These are phyloP conservation scores for Dryobates pubescens DNA, from an alignment of 2,797 vertebrate genomes.

Conservation along the genomic window DNA sequence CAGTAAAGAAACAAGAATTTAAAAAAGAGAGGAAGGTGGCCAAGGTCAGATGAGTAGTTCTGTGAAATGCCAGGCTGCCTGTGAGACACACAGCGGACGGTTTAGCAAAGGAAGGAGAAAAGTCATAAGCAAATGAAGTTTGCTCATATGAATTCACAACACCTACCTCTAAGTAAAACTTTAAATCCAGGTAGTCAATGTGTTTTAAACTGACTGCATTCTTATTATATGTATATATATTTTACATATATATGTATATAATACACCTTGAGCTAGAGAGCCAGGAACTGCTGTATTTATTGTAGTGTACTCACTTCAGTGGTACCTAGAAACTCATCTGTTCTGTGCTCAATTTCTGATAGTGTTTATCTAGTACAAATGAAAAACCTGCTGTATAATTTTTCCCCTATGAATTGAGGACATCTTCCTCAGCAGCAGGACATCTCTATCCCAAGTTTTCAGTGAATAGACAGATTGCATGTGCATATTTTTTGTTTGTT, in stretches of 20 bases:
- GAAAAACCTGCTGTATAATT: not conserved
- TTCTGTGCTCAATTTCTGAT: not conserved
- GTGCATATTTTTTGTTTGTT: not conserved
- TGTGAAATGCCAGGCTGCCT: not conserved
- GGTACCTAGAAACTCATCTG: not conserved
- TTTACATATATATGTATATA: not conserved
- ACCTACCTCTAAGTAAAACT: not conserved
- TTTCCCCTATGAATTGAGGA: not conserved
- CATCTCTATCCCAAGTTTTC: not conserved
- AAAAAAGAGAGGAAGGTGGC: not conserved
- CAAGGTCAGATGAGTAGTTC: not conserved
- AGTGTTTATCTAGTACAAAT: not conserved
- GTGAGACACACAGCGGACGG: not conserved
- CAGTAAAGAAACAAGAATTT: not conserved
- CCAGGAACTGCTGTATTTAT: not conserved
- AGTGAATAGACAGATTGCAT: not conserved
- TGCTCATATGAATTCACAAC: not conserved
- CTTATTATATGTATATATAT: not conserved
- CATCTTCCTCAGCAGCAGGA: slow-evolving; percentile 10
- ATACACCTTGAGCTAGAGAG: not conserved
- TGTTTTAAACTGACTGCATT: not conserved
- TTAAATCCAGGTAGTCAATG: not conserved
- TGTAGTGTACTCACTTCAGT: not conserved
- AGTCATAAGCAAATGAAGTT: not conserved
- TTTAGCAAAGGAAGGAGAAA: not conserved